Conservation (phyloP, 2,888 invertebrate species). For the Scaptomyza flava region DNA sequence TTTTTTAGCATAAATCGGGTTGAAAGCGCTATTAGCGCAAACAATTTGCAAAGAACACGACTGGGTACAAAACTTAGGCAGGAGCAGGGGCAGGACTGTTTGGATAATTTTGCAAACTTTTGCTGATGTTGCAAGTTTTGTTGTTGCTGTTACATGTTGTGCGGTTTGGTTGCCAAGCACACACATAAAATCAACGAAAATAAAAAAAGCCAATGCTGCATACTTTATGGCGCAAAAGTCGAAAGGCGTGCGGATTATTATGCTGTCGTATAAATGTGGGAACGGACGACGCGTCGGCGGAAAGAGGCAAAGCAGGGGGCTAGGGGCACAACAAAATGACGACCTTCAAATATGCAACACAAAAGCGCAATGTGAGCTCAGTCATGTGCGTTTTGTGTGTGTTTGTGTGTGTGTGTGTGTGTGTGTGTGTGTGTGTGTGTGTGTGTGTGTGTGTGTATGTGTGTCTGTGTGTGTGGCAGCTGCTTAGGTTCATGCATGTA, state of each 20-base stretch:
- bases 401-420: not conserved
- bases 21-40: slow-evolving; percentile 10
- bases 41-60: slow-evolving; percentile 15
- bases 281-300: not conserved
- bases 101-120: slow-evolving; percentile 14
- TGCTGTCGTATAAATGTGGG: slow-evolving; percentile 19
- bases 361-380: slow-evolving; percentile 38
- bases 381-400: slow-evolving; percentile 4
- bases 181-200: not conserved
- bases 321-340: not conserved
- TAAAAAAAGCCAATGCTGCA: slow-evolving; percentile 26
- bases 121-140: slow-evolving; percentile 21
- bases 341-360: slow-evolving; percentile 53
- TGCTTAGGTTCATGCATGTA: slow-evolving; percentile 2
- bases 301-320: not conserved
- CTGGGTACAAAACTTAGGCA: slow-evolving; percentile 22
- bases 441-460: slow-evolving; percentile 1
- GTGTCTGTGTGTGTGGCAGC: not conserved
- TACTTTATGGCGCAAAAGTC: slow-evolving; percentile 34
- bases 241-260: slow-evolving; percentile 41
- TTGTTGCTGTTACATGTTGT: slow-evolving; percentile 1
- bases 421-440: not conserved
- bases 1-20: slow-evolving; percentile 31
- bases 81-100: not conserved
- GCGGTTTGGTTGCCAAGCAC: slow-evolving; percentile 27